Evolutionary conservation across 2,797 vertebrate genomes (phyloP), one percentile per base, ranked within the genome.

Genomic region (Neoniphon sammara): DNA sequence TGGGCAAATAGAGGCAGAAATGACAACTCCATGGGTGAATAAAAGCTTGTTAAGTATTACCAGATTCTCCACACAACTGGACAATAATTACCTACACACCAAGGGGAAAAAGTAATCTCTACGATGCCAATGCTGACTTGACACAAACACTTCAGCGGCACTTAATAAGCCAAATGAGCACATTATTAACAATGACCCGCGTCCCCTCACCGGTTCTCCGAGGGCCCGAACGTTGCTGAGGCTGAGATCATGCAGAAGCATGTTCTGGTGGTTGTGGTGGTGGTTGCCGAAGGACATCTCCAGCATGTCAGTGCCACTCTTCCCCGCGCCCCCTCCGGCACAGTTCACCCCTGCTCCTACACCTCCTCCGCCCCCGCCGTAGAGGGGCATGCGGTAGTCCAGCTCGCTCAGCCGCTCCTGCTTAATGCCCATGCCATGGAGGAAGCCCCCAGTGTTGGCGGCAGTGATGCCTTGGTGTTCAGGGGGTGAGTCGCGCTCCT

Each of bases 191-290:
- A 52, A 70, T 23, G 8, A 53, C 2, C 52, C 23, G 6, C 31
- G 1, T 15, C 4, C 8, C 75, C 89, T 90, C 70, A 93, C 92
- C 87, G 85, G 88, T 84, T 93, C 92, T 68, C 85, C 87, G 18
- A 92, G 78, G 54, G 87, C 66, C 23, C 94, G 92, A 63, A 94
- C 93, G 30, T 92, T 94, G 88, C 86, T 93, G 77, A 94, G 94
- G 89, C 95, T 96, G 84, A 98, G 95, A 92, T 98, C 97, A 85
- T 97, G 97, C 88, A 97, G 93, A 83, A 96, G 96, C 66, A 95
- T 92, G 89, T 95, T 95, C 91, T 95, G 95, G 88, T 94, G 94
- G 79, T 91, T 92, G 86, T 95, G 94, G 89, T 95, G 95, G 87
- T 95, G 94, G 86, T 90, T 93, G 42, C 82, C 88, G 56, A 92